Evolutionary conservation across 2,113 vertebrate genomes (phyloP).

Genomic region (Hipposideros armiger): DNA sequence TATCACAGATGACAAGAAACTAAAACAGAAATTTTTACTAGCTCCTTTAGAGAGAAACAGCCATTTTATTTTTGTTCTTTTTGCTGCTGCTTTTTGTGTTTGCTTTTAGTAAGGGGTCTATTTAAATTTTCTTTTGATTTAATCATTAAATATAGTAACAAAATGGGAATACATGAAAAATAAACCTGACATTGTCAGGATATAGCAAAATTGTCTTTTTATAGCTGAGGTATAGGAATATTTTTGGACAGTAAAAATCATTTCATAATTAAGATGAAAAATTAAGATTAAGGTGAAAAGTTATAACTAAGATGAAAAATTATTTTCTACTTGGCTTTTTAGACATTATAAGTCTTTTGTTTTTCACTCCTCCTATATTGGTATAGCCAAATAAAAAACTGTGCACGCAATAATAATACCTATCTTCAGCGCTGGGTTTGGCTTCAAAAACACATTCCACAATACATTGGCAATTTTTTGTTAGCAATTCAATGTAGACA

Average conservation of each 20-base stretch:
- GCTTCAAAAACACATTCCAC: background rate
- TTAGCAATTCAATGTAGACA: background rate
- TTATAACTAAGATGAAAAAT: background rate
- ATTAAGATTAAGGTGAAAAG: background rate
- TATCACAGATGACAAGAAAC: background rate
- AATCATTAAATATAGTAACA: background rate
- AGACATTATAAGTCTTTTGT: background rate
- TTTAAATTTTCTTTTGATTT: slow-evolving; percentile 24
- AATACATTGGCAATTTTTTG: background rate
- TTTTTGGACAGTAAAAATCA: background rate
- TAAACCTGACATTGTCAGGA: slow-evolving; percentile 14
- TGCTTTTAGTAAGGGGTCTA: background rate
- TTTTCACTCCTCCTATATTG: background rate
- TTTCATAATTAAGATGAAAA: slow-evolving; percentile 21
- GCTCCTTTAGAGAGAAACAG: background rate
- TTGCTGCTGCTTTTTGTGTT: background rate
- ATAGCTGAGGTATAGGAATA: background rate
- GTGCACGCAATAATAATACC: background rate
- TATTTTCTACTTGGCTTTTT: slow-evolving; percentile 15
- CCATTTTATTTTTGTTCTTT: background rate
- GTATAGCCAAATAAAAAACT: background rate
- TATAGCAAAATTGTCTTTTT: background rate
- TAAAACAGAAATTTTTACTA: background rate
- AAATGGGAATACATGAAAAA: slow-evolving; percentile 21
- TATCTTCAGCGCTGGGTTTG: background rate